Percentiles rank a stretch among this genome's conserved stretches.
phyloP scores from a whole-genome alignment of 2,113 vertebrate genomes.

The Terrapene triunguis region DNA sequence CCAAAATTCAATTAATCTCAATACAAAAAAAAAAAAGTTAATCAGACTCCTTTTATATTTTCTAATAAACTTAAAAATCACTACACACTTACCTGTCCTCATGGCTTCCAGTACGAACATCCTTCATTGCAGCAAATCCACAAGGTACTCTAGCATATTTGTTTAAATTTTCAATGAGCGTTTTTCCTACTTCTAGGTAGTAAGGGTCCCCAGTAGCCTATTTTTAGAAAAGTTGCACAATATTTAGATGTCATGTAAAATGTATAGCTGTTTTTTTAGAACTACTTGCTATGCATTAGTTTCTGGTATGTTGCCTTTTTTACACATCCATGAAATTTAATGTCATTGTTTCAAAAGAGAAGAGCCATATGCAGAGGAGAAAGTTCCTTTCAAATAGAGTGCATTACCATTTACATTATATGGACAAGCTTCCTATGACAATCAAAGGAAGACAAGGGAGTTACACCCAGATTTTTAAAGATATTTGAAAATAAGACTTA shows the following conservation, averaged over 20 bases:
- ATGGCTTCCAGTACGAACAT: conserved; percentile 97
- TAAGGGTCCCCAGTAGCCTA: conserved; percentile 98
- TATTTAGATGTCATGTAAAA: neutral
- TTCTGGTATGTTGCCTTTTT: neutral
- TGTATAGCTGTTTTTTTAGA: neutral
- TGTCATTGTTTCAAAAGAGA: neutral
- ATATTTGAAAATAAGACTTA: neutral
- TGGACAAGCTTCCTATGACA: neutral
- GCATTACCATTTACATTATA: neutral
- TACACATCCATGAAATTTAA: neutral
- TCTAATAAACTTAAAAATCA: neutral
- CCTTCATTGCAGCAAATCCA: conserved; percentile 98
- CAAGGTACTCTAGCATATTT: conserved; percentile 97
- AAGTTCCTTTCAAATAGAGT: neutral
- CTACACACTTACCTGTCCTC: conserved; percentile 90
- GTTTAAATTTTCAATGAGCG: conserved; percentile 97
- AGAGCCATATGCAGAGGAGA: neutral
- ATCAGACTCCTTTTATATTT: neutral
- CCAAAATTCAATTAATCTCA: neutral
- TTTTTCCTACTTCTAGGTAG: conserved; percentile 97
- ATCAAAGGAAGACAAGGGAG: neutral
- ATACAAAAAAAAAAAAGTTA: neutral
- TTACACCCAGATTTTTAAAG: neutral
- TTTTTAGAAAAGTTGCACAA: neutral
- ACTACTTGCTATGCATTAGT: neutral